Percentiles rank a stretch among this genome's conserved stretches.
Conservation (phyloP, 1,140 invertebrate species). For the Hycleus cichorii region DNA sequence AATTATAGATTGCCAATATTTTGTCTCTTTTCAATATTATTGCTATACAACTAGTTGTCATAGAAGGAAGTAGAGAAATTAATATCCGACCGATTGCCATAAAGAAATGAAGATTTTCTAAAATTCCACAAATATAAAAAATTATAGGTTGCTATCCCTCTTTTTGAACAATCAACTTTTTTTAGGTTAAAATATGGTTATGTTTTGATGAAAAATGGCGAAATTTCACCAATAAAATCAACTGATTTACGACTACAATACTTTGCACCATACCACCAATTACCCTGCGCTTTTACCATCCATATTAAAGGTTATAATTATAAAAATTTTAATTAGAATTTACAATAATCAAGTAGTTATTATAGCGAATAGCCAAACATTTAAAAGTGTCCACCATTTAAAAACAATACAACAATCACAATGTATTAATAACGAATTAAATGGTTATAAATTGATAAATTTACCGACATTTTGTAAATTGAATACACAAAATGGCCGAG, state of each 20-base stretch:
- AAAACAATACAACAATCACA: background rate
- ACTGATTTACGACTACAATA: constrained; percentile 28
- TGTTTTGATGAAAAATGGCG: constrained; percentile 22
- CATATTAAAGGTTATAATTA: constrained; percentile 23
- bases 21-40: too few species aligned
- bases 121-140: too few species aligned
- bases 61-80: too few species aligned
- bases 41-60: too few species aligned
- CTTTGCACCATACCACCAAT: constrained; percentile 18
- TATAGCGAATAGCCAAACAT: background rate
- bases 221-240: constrained; percentile 22
- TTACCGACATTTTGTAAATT: constrained; percentile 23
- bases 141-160: too few species aligned
- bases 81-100: too few species aligned
- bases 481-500: constrained; percentile 22
- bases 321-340: constrained; percentile 3
- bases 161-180: background rate
- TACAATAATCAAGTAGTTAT: background rate
- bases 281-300: constrained; percentile 25
- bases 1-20: too few species aligned
- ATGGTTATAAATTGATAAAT: constrained; percentile 23
- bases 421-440: background rate
- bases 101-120: too few species aligned
- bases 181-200: constrained; percentile 35
- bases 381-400: background rate